Conservation (phyloP, 1,140 invertebrate species). For the Cherax destructor region DNA sequence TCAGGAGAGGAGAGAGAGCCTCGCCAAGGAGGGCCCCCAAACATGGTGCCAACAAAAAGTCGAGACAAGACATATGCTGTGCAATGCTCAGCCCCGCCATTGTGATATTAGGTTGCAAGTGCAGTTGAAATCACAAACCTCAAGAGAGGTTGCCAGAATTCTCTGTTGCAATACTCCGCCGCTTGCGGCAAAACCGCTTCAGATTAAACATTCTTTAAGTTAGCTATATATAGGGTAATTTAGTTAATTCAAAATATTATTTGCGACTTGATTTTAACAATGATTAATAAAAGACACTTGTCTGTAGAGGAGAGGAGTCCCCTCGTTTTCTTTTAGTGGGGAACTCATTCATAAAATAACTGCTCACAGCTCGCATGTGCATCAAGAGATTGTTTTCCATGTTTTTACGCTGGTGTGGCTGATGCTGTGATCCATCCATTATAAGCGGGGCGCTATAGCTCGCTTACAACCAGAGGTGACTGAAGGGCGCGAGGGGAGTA, state of each 20-base stretch:
- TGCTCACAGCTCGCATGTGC: conserved; percentile 9
- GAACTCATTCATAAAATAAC: conserved; percentile 31
- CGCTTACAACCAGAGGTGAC: conserved; percentile 23
- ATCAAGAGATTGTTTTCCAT: conserved; percentile 9
- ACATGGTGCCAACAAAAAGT: conserved; percentile 32
- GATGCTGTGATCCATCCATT: conserved; percentile 19
- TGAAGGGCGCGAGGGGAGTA: conserved; percentile 1
- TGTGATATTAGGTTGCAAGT: conserved; percentile 36
- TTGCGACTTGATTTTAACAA: too few species aligned
- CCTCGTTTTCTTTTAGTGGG: conserved; percentile 10
- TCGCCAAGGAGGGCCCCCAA: conserved; percentile 33
- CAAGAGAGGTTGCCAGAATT: conserved; percentile 4
- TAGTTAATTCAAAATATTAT: too few species aligned
- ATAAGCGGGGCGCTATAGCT: background rate
- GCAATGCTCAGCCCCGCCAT: conserved; percentile 31
- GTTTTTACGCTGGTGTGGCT: background rate
- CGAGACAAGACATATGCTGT: conserved; percentile 34
- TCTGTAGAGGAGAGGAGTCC: background rate
- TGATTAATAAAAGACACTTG: too few species aligned
- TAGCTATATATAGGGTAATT: too few species aligned
- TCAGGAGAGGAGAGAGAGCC: background rate
- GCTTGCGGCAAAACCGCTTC: too few species aligned
- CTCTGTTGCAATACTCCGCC: background rate
- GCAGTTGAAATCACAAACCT: conserved; percentile 43
- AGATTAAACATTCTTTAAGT: too few species aligned